Conservation (phyloP, 2,113 vertebrate species). For the Erythrocercus mccallii region DNA sequence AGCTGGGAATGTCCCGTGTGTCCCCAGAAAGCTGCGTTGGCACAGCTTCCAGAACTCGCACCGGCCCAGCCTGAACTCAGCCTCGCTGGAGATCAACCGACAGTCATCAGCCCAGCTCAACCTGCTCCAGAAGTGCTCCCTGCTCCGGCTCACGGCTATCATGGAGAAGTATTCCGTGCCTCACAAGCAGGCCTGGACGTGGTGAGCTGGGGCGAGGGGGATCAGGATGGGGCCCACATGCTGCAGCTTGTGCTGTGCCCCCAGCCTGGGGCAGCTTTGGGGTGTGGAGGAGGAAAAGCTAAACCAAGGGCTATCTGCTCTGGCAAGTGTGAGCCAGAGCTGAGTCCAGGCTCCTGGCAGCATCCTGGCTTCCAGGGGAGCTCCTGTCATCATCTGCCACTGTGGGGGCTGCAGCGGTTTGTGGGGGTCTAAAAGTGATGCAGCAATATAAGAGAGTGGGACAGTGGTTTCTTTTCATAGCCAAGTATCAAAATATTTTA, state of each 20-base stretch:
- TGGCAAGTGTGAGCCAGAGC: neutral
- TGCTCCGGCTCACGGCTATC: constrained; percentile 83
- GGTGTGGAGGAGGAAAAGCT: neutral
- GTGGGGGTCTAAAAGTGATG: neutral
- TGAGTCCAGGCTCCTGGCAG: neutral
- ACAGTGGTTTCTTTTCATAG: neutral
- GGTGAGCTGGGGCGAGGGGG: constrained; percentile 66
- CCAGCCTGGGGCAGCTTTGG: rapidly evolving
- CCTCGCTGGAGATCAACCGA: constrained; percentile 85
- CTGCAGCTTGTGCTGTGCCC: neutral
- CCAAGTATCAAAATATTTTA: neutral
- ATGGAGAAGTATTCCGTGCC: constrained; percentile 83
- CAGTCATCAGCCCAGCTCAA: constrained; percentile 86
- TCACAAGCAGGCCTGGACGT: constrained; percentile 81
- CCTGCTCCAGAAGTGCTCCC: constrained; percentile 85
- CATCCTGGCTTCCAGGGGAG: neutral
- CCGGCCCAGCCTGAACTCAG: constrained; percentile 82
- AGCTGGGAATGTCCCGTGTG: neutral
- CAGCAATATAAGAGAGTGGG: neutral
- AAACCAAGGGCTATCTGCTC: neutral
- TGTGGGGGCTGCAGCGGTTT: neutral
- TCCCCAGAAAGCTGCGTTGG: constrained; percentile 83
- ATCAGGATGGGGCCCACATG: rapidly evolving
- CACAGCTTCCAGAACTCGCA: constrained; percentile 90
- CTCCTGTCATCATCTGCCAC: neutral